Percentiles rank a stretch among this genome's conserved stretches.
These are phyloP conservation scores for Mechanitis messenoides DNA, from an alignment of 2,888 invertebrate species.

Conservation along the genomic window DNA sequence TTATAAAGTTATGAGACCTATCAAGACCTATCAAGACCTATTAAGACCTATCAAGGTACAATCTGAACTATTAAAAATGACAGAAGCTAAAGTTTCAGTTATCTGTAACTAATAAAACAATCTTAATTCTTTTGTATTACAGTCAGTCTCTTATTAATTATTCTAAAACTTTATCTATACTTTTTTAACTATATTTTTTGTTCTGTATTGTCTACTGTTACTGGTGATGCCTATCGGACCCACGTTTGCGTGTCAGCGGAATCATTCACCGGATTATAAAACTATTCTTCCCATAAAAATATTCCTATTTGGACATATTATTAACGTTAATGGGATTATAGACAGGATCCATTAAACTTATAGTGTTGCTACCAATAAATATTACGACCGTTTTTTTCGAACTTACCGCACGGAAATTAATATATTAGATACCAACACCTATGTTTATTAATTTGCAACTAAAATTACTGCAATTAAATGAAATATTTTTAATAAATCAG, in stretches of 20 bases:
- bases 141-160: too few species aligned
- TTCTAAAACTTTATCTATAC: too few species aligned
- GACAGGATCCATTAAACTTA: constrained; percentile 54
- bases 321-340: constrained; percentile 60
- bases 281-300: constrained; percentile 58
- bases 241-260: constrained; percentile 51
- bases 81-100: not conserved
- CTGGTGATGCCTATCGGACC: constrained; percentile 27
- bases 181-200: not conserved
- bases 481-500: too few species aligned
- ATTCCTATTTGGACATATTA: constrained; percentile 46
- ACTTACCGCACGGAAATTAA: constrained; percentile 16
- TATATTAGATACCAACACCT: constrained; percentile 10
- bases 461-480: not conserved
- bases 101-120: too few species aligned
- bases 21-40: not conserved
- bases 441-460: constrained; percentile 9
- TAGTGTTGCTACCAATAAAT: constrained; percentile 56
- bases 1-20: constrained; percentile 16
- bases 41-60: constrained; percentile 2
- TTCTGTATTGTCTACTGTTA: constrained; percentile 18
- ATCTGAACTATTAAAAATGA: not conserved
- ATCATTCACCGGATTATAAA: constrained; percentile 58
- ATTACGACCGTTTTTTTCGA: constrained; percentile 41
- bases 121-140: too few species aligned